These are phyloP conservation scores for Notothenia coriiceps DNA, from an alignment of 2,113 vertebrate species.

Conservation along the genomic window DNA sequence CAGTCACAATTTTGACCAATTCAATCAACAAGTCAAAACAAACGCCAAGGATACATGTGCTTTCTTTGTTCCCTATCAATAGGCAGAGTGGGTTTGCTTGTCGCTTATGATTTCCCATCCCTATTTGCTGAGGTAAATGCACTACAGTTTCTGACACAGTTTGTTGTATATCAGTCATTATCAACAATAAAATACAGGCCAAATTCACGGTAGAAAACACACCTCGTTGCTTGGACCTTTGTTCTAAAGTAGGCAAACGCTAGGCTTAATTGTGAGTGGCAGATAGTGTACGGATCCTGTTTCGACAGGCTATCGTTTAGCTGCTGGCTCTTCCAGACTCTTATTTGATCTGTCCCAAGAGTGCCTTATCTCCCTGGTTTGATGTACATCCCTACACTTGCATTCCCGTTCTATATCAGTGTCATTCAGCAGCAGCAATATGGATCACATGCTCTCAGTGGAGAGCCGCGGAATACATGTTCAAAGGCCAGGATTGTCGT, in stretches of 20 bases:
- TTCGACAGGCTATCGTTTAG: conserved; percentile 45
- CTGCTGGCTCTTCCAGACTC: conserved; percentile 49
- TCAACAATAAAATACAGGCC: background rate
- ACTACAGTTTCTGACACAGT: background rate
- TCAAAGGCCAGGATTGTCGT: conserved; percentile 62
- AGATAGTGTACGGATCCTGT: conserved; percentile 45
- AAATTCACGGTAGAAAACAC: background rate
- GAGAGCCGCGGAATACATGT: conserved; percentile 50
- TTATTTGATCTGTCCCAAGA: conserved; percentile 63
- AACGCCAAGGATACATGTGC: no score
- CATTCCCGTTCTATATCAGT: conserved; percentile 56
- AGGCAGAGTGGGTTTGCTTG: background rate
- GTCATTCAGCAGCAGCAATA: conserved; percentile 54
- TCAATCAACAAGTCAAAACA: background rate
- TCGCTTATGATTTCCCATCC: background rate
- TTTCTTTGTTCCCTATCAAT: no score
- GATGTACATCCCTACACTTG: conserved; percentile 55
- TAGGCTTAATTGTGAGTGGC: conserved; percentile 43
- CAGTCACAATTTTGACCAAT: background rate
- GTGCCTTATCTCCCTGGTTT: conserved; percentile 46
- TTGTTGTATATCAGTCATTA: background rate
- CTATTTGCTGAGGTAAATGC: background rate
- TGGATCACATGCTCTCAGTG: conserved; percentile 41
- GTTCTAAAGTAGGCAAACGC: conserved; percentile 24
- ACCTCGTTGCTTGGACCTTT: conserved; percentile 26